Base-by-base conservation (phyloP, 2,888 invertebrate genomes). In the Trissolcus brochymenae region DNA sequence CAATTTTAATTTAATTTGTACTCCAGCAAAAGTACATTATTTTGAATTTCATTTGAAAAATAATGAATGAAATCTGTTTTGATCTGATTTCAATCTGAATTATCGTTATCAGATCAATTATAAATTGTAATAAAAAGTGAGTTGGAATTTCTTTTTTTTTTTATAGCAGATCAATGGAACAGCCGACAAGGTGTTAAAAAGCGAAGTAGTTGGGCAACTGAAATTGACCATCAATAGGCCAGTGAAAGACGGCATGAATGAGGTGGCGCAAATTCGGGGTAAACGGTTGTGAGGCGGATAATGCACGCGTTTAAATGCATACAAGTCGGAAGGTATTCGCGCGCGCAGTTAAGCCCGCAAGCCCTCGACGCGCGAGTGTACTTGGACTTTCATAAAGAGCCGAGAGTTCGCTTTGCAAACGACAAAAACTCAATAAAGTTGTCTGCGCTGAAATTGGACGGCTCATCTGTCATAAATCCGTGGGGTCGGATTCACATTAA, bases 261-360 rank as follows among this genome's bases (percentile, higher is more conserved):
- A 51, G 16, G 43, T 46, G 51, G 25, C 40, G 50, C 43, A 56
- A 60, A 11, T 51, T 62, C 11, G 14, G 43, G 51, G 60, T 61
- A 61, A 70, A 76, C 29, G 76, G 70, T 65, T 49, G 41, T 17
- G 41, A 85, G 84, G 64, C 79, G 75, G 84, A 84, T 85, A 85
- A 86, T 84, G 83, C 83, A 83, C 81, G 76, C 84, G 84, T 87
- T 88, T 87, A 87, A 87, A 87, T 87, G 87, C 88, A 87, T 88
- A 85, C 87, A 87, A 83, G 84, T 81, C 81, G 81, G 77, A 40
- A 43, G 55, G 82, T 82, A 83, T 86, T 83, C 82, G 76, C 81
- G 84, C 81, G 83, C 55, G 53, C 51, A 51, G 80, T 77, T 84
- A 82, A 86, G 82, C 83, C 83, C 81, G 35, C 70, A 61, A 53